These are phyloP conservation scores for Anolis sagrei DNA, from an alignment of 2,113 vertebrate genomes.

Conservation along the genomic window DNA sequence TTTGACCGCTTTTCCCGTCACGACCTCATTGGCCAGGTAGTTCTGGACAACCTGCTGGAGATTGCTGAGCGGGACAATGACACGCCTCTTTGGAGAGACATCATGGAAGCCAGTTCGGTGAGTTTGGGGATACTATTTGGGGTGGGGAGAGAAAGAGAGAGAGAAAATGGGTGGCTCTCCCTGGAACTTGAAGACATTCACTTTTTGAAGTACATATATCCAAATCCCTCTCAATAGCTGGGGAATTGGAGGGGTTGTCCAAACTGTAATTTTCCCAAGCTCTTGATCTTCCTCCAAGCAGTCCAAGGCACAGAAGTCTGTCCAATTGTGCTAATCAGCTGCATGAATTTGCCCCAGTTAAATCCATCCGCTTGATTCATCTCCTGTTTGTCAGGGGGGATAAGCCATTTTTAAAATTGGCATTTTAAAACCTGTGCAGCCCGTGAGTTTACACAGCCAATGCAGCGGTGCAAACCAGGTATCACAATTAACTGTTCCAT, in stretches of 20 bases:
- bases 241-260: no score
- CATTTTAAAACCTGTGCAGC: not conserved
- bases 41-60: constrained; percentile 94
- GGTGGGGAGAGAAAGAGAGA: no score
- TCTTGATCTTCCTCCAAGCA: not conserved
- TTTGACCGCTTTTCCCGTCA: constrained; percentile 94
- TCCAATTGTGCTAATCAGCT: not conserved
- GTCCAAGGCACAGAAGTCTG: not conserved
- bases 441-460: not conserved
- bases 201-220: no score
- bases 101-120: constrained; percentile 90
- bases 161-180: no score
- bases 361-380: not conserved
- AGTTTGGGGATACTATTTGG: constrained; percentile 59
- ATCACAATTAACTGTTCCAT: not conserved
- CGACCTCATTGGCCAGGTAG: constrained; percentile 93
- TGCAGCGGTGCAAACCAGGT: not conserved
- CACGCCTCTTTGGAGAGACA: constrained; percentile 92
- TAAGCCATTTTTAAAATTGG: not conserved
- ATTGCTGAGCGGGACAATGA: constrained; percentile 89
- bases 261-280: no score
- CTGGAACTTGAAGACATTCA: no score
- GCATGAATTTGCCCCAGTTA: not conserved
- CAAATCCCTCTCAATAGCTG: no score
- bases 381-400: no score